A percentile compares a stretch with the other conserved stretches of the same genome.
phyloP scores from a whole-genome alignment of 2,113 vertebrate species.

The Melanerpes formicivorus region DNA sequence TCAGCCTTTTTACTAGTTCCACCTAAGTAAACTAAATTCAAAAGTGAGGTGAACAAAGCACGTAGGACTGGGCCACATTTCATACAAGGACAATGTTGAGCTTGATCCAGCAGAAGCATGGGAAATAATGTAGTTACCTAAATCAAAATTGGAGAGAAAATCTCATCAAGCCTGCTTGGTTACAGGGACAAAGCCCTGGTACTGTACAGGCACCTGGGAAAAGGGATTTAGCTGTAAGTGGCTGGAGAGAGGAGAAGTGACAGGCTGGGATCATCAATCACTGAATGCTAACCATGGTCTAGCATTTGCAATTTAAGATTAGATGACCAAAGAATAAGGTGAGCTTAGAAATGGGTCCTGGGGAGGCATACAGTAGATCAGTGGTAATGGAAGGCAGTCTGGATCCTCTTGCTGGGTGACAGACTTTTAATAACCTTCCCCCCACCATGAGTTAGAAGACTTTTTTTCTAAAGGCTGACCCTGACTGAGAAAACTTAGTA shows the following conservation, averaged over 20 bases:
- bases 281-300: background rate
- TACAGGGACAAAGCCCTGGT: background rate
- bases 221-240: background rate
- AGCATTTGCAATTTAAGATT: background rate
- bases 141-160: background rate
- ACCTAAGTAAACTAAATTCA: background rate
- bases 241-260: background rate
- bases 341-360: background rate
- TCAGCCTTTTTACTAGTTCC: background rate
- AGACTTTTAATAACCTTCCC: background rate
- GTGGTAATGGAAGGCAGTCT: background rate
- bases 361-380: background rate
- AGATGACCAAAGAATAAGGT: background rate
- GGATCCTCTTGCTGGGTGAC: background rate
- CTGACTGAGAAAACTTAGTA: background rate
- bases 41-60: background rate
- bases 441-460: background rate
- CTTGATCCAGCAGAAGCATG: background rate
- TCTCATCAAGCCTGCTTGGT: background rate
- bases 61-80: background rate
- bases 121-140: background rate
- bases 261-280: background rate
- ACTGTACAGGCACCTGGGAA: background rate
- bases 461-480: background rate
- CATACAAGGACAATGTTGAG: background rate